Percentiles rank a stretch among this genome's conserved stretches.
Evolutionary conservation across 2,888 invertebrate genomes (phyloP).

Genomic region (Ypsolopha scabrella): DNA sequence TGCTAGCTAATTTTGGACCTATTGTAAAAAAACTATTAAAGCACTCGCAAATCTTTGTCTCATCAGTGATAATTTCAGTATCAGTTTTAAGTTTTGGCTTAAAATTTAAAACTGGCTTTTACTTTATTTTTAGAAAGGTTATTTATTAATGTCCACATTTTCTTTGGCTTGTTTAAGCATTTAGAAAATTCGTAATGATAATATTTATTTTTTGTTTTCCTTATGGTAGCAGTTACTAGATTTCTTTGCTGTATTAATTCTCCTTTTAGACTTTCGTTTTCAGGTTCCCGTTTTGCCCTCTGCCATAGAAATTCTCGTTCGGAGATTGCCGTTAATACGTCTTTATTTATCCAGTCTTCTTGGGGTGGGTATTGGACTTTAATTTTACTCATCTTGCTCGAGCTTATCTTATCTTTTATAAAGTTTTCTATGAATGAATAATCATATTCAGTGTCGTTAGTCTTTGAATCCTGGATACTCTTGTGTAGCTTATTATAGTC

Average conservation of each 20-base stretch:
- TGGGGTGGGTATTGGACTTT: slow-evolving; percentile 12
- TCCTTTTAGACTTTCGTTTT: neutral
- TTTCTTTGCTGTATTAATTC: neutral
- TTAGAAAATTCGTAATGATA: too few relatives aligned
- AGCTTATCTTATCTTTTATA: neutral
- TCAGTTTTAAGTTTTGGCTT: slow-evolving; percentile 8
- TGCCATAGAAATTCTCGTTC: slow-evolving; percentile 14
- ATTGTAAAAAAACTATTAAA: slow-evolving; percentile 12
- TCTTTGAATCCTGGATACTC: neutral
- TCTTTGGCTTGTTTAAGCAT: slow-evolving; percentile 1
- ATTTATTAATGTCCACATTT: slow-evolving; percentile 7
- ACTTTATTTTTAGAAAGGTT: slow-evolving; percentile 3
- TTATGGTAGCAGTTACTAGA: neutral
- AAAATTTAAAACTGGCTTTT: slow-evolving; percentile 3
- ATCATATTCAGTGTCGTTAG: neutral
- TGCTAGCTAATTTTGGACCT: slow-evolving; percentile 8
- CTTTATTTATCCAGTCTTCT: slow-evolving; percentile 16
- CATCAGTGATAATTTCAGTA: slow-evolving; percentile 3
- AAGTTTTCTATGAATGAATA: neutral
- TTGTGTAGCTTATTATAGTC: slow-evolving; percentile 10
- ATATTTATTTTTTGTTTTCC: slow-evolving; percentile 3
- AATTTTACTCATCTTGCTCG: slow-evolving; percentile 7
- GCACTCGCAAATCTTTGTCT: slow-evolving; percentile 8
- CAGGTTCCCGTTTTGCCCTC: slow-evolving; percentile 6
- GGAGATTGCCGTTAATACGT: slow-evolving; percentile 12